phyloP scores from a whole-genome alignment of 2,797 vertebrate genomes.

The Enteromius unitaeniatus region DNA sequence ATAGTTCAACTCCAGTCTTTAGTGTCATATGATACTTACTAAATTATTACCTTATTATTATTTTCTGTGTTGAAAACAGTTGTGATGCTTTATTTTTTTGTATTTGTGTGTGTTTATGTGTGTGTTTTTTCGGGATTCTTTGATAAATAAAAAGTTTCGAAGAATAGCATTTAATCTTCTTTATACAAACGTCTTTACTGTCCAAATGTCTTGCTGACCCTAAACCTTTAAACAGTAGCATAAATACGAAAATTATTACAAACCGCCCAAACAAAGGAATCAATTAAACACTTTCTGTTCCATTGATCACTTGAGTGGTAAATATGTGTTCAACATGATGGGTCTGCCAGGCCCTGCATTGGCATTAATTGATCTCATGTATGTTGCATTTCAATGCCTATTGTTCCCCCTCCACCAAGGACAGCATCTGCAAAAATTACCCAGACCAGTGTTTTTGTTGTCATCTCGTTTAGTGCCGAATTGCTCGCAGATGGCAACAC shows the following conservation, averaged over 20 bases:
- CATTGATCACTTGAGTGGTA: slow-evolving; percentile 83
- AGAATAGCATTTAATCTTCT: not conserved
- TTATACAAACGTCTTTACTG: not conserved
- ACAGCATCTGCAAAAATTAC: slow-evolving; percentile 79
- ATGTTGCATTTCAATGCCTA: slow-evolving; percentile 71
- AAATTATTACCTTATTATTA: too few relatives aligned
- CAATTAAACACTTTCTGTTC: slow-evolving; percentile 70
- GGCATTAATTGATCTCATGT: slow-evolving; percentile 78
- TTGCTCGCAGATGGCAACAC: slow-evolving; percentile 64
- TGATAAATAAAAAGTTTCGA: not conserved
- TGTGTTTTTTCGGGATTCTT: not conserved
- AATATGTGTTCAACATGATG: slow-evolving; percentile 65
- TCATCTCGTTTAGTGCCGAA: slow-evolving; percentile 23
- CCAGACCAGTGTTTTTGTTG: slow-evolving; percentile 70
- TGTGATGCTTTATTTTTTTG: not conserved
- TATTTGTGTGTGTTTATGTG: too few relatives aligned
- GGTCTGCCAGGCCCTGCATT: slow-evolving; percentile 63
- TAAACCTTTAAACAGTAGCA: not conserved
- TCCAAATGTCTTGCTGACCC: too few relatives aligned
- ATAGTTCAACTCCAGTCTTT: not conserved
- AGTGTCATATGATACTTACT: not conserved
- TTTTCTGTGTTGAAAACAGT: not conserved
- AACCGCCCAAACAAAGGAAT: not conserved
- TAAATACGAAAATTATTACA: not conserved
- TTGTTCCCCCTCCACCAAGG: slow-evolving; percentile 69